These are phyloP conservation scores for Jaculus jaculus DNA, from an alignment of 2,113 vertebrate genomes.

Conservation along the genomic window DNA sequence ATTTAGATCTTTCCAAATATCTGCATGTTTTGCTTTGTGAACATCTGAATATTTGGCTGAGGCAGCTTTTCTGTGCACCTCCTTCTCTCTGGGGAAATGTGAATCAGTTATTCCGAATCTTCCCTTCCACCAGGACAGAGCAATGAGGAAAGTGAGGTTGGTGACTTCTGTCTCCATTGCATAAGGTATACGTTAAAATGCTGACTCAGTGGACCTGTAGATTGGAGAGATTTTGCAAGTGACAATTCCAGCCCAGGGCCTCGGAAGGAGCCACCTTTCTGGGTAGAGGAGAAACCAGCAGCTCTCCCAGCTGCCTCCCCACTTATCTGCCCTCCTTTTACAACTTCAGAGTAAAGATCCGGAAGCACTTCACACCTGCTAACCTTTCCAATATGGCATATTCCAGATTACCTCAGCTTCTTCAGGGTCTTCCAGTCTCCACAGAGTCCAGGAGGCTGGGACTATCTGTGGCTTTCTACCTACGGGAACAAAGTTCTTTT, in stretches of 20 bases:
- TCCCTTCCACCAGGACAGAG: constrained; percentile 37
- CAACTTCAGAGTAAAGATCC: neutral
- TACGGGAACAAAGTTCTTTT: constrained; percentile 49
- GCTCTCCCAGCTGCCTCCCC: neutral
- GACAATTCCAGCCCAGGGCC: neutral
- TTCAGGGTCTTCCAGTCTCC: neutral
- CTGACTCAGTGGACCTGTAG: neutral
- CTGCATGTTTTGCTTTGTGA: constrained; percentile 48
- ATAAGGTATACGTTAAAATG: neutral
- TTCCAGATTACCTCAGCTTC: neutral
- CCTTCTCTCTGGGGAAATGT: constrained; percentile 29
- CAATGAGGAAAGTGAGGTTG: neutral
- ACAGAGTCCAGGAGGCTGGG: neutral
- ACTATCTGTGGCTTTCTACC: neutral
- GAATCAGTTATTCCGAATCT: constrained; percentile 50
- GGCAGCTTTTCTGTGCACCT: neutral
- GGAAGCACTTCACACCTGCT: neutral
- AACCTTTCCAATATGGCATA: neutral
- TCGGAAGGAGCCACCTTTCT: neutral
- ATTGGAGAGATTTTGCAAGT: neutral
- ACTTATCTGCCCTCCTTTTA: neutral
- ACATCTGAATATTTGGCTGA: constrained; percentile 18
- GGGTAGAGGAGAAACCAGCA: neutral
- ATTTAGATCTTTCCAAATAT: constrained; percentile 59
- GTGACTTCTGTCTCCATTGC: neutral